Evolutionary conservation across 2,888 invertebrate genomes (phyloP).

Genomic region (Stenichneumon culpator): DNA sequence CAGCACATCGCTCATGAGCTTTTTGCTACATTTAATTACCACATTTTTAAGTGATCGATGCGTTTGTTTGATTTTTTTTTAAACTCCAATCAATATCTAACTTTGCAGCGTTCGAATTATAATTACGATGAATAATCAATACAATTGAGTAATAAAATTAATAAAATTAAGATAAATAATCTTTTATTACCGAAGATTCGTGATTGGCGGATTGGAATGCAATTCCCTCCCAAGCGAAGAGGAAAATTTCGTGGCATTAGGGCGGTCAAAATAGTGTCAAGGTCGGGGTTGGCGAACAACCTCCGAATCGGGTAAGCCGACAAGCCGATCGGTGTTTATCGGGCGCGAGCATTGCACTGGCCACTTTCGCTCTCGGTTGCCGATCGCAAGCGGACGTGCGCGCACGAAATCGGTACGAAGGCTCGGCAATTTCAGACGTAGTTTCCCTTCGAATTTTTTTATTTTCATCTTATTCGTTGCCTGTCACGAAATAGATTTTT

Average conservation of each 20-base stretch:
- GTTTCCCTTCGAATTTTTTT: not conserved
- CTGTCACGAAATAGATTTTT: not conserved
- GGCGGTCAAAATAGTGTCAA: constrained; percentile 35
- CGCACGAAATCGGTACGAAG: constrained; percentile 15
- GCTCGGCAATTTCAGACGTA: not conserved
- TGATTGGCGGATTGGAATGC: not conserved
- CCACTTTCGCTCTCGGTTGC: constrained; percentile 37
- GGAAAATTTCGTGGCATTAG: constrained; percentile 13
- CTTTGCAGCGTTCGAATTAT: not conserved
- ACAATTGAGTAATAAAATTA: too few species aligned
- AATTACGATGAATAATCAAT: too few species aligned
- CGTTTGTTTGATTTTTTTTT: too few species aligned
- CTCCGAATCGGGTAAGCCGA: constrained; percentile 46
- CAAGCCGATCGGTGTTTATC: constrained; percentile 37
- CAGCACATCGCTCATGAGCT: not conserved
- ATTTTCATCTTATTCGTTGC: not conserved
- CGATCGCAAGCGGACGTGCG: constrained; percentile 7
- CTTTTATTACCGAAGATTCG: not conserved
- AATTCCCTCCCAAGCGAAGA: not conserved
- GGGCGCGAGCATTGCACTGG: constrained; percentile 19
- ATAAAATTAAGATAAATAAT: too few species aligned
- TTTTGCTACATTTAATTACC: not conserved
- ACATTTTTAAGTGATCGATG: not conserved
- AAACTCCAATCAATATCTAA: not conserved
- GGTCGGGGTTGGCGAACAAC: constrained; percentile 60